Conservation (phyloP, 2,113 vertebrate species). For the Triplophysa siluroides region DNA sequence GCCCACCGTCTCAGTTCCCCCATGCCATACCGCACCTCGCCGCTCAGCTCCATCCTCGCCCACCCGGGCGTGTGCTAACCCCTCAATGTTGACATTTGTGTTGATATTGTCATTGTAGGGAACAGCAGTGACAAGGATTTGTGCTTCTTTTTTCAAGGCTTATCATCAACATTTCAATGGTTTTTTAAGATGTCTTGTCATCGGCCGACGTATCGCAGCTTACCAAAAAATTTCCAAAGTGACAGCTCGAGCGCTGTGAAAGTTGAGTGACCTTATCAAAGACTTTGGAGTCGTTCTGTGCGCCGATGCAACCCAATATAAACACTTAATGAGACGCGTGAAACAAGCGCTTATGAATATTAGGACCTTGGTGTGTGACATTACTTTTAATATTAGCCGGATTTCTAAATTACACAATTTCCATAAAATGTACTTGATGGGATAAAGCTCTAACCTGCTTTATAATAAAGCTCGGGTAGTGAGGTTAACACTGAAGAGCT, state of each 20-base stretch:
- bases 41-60: slow-evolving; percentile 45
- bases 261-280: slow-evolving; percentile 47
- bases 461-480: slow-evolving; percentile 64
- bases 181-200: slow-evolving; percentile 57
- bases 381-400: slow-evolving; percentile 41
- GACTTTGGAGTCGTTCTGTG: slow-evolving; percentile 12
- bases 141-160: slow-evolving; percentile 59
- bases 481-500: slow-evolving; percentile 74
- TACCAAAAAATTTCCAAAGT: slow-evolving; percentile 56
- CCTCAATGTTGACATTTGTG: slow-evolving; percentile 71
- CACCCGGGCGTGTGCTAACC: slow-evolving; percentile 63
- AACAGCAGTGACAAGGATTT: slow-evolving; percentile 56
- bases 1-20: not conserved
- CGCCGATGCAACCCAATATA: slow-evolving; percentile 9
- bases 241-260: slow-evolving; percentile 66
- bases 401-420: slow-evolving; percentile 55
- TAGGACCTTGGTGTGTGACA: slow-evolving; percentile 26
- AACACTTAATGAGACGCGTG: slow-evolving; percentile 5
- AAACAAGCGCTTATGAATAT: slow-evolving; percentile 40
- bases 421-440: slow-evolving; percentile 55
- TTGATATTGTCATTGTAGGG: slow-evolving; percentile 68
- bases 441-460: slow-evolving; percentile 63
- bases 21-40: slow-evolving; percentile 6
- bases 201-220: slow-evolving; percentile 43
- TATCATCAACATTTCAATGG: slow-evolving; percentile 62